Evolutionary conservation across 1,140 invertebrate species (phyloP), one percentile per base, ranked within the genome.

Genomic region (Sycophaga agraensis): DNA sequence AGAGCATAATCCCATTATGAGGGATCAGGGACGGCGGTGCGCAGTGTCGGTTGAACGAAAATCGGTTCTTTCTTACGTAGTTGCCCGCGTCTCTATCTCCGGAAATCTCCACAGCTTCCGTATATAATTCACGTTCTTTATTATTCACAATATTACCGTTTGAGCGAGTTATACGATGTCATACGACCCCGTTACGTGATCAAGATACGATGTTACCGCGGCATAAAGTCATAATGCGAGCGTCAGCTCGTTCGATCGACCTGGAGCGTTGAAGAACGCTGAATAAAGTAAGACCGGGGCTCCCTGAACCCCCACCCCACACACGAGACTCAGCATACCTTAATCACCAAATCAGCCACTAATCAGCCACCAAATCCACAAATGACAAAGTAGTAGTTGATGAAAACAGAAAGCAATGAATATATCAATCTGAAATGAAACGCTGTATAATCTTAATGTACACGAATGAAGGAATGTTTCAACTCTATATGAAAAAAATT

Each of bases 401-500:
- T n/a, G n/a, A n/a, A n/a, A 60, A 53, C 35, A 65, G 11, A 45
- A 8, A 35, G 1, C 42, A 45, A 22, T 8, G 14, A 22, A 12
- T 7, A 45, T 5, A 9, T 14, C 24, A 46, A 57, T 49, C n/a
- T 42, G 39, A 49, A 59, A 28, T 39, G 48, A 45, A 57, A 56
- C n/a, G 16, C 21, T 50, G 54, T 34, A 46, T 40, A 31, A 40
- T n/a, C n/a, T n/a, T 59, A 42, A 34, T 28, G 24, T 45, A 45
- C 12, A 62, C 31, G 61, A n/a, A 57, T 46, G 65, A 70, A 73
- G 70, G 65, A 72, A 68, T 68, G 69, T 66, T 70, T 74, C 70
- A 75, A 73, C 67, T 70, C 35, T 74, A 73, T 70, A 75, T 76
- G 66, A 77, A 63, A 17, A 42, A 77, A 78, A 78, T 80, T 81